phyloP scores from a whole-genome alignment of 1,140 invertebrate species.

The Wasmannia auropunctata region DNA sequence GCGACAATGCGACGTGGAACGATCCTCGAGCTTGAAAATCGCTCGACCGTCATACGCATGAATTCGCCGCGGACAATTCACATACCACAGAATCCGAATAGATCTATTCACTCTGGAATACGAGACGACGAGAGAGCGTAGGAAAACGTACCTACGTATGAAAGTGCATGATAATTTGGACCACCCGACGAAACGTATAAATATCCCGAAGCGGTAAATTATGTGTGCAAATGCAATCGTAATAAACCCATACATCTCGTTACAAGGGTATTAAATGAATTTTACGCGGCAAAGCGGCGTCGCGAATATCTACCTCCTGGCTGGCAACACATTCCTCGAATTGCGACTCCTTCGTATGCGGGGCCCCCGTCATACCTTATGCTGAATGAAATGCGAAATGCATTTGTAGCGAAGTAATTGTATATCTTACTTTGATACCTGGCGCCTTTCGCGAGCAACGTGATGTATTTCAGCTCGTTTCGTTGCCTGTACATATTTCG shows the following conservation, averaged over 20 bases:
- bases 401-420: not conserved
- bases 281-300: not conserved
- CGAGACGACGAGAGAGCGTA: not conserved
- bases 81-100: conserved; percentile 15
- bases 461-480: not conserved
- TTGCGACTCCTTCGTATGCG: not conserved
- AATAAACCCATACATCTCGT: not conserved
- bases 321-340: not conserved
- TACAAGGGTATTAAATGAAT: conserved; percentile 11
- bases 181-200: conserved; percentile 16
- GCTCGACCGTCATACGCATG: conserved; percentile 46
- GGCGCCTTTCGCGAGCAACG: not conserved
- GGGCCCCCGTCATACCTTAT: not conserved
- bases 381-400: not conserved
- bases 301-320: not conserved
- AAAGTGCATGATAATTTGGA: conserved; percentile 32
- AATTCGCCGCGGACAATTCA: conserved; percentile 28
- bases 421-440: not conserved
- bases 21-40: conserved; percentile 47
- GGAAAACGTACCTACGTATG: not conserved
- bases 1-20: conserved; percentile 5
- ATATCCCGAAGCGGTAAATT: conserved; percentile 13
- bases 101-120: conserved; percentile 3
- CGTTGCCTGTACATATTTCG: not conserved
- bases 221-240: not conserved